Base-by-base conservation (phyloP, 2,888 invertebrate genomes). In the Heliconius charithonia region DNA sequence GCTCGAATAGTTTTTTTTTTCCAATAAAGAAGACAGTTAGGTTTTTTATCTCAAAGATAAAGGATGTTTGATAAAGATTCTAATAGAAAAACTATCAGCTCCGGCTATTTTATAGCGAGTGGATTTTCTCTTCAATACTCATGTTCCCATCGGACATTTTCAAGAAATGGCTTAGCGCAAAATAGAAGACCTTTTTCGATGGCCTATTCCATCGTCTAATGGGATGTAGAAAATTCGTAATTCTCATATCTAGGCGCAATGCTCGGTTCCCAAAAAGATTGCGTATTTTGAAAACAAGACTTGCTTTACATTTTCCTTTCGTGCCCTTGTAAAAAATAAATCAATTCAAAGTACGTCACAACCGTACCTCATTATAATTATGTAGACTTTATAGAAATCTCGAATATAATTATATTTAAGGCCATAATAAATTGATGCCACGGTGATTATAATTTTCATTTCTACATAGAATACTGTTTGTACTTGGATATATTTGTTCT, bases 211-310 rank as follows among this genome's bases (percentile, higher is more conserved):
- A 71, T 80, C 78, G 74, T 70, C 76, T 80, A 80, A 80, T 80
- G 80, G 71, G 66, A 80, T 80, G 79, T 79, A 76, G 74, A 70
- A 78, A 78, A 76, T 80, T 78, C 79, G 78, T 80, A 78, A 32
- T 29, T 29, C 29, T 3, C 29, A 76, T 51, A 59, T 73, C 67
- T 37, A 70, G 56, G 63, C 65, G 51, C 72, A 71, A 71, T 66
- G 63, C 66, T 7, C 51, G 32, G 69, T 75, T 76, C 41, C 69
- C 73, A 65, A 78, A 77, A 66, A 56, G 41, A 19, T 80, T 65
- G 63, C 69, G 63, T 69, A 51, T 69, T 74, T 80, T 78, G 67
- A 76, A 78, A 72, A 76, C 37, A 65, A 45, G 32, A 29, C 70
- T 75, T 16, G 10, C 19, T 25, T 25, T 66, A 75, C 16, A 69